Evolutionary conservation across 2,113 vertebrate genomes (phyloP).

Genomic region (Ginglymostoma cirratum): DNA sequence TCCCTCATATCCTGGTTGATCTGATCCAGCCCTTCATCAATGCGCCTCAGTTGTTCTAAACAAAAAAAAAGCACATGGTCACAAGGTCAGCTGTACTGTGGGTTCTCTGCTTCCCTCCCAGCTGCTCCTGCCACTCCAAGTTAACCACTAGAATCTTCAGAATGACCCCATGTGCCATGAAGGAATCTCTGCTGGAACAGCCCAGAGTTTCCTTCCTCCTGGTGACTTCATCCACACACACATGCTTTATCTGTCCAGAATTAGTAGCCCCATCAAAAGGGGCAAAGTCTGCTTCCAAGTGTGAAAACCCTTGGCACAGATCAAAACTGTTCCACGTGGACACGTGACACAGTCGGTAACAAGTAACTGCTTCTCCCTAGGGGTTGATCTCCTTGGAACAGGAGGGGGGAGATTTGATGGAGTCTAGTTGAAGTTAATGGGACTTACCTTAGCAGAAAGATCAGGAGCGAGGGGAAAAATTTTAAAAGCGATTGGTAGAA

Average conservation of each 20-base stretch:
- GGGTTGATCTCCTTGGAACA: too few relatives aligned
- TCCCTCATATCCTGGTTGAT: conserved; percentile 95
- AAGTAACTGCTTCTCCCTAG: too few relatives aligned
- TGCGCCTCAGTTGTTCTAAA: conserved; percentile 77
- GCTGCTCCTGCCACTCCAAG: too few relatives aligned
- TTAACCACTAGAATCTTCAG: neutral
- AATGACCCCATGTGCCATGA: neutral
- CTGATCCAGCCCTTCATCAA: conserved; percentile 90
- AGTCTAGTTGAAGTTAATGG: too few relatives aligned
- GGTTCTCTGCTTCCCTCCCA: too few relatives aligned
- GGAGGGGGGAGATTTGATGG: too few relatives aligned
- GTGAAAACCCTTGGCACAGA: neutral
- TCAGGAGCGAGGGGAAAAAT: too few relatives aligned
- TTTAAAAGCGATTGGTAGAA: too few relatives aligned
- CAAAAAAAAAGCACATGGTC: conserved; percentile 33
- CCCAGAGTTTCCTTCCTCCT: neutral
- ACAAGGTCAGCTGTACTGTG: neutral
- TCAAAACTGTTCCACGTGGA: neutral
- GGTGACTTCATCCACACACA: neutral
- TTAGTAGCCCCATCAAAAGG: neutral
- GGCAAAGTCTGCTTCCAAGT: neutral
- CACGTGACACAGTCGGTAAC: neutral
- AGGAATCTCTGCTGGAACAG: neutral
- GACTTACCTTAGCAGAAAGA: too few relatives aligned
- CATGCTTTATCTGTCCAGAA: neutral